Evolutionary conservation across 1,140 invertebrate genomes (phyloP), one percentile per base, ranked within the genome.

Genomic region (Zaprionus nigranus): DNA sequence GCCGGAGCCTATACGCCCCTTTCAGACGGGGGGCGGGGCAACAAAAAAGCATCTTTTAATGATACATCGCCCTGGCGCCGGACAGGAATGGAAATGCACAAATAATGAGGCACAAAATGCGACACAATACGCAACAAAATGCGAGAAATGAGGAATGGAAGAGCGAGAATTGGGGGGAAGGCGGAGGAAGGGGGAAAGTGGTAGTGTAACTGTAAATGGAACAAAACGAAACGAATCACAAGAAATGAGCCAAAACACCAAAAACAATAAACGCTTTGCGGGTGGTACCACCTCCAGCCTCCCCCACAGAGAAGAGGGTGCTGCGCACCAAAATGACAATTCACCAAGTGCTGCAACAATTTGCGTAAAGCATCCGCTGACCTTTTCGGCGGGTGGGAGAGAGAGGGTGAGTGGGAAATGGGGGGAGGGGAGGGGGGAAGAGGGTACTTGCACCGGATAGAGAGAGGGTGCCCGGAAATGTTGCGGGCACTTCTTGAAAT

Each of bases 81-180:
- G 73, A 63, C 66, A 59, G 53, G 20, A 58, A 75, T 63, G 59
- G 60, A 75, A 68, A 59, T 54, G 57, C 51, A 62, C 13, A 75
- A 72, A 57, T 85, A 85, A 85, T 85, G 82, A 85, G 82, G 67
- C 71, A 75, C 78, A 71, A 63, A 81, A 85, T 72, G 56, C 68
- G 61, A 62, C 28, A 56, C 28, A 51, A 68, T 49, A 56, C 15
- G 49, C 34, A 76, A 64, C 66, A 57, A 74, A 75, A 69, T 51
- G 46, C 62, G 56, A 46, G 54, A 28, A 46, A 46, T 46, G 40
- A 46, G 40, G 17, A 46, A 34, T 11, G 26, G 43, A 62, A 34
- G 5, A 38, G 9, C 30, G 3, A 34, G 9, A 11, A 11, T 11
- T 34, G 28, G 24, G 24, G 24, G 24, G 24, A 71, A 62, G 63